Conservation (phyloP, 2,888 invertebrate genomes). For the Torymus auratus region DNA sequence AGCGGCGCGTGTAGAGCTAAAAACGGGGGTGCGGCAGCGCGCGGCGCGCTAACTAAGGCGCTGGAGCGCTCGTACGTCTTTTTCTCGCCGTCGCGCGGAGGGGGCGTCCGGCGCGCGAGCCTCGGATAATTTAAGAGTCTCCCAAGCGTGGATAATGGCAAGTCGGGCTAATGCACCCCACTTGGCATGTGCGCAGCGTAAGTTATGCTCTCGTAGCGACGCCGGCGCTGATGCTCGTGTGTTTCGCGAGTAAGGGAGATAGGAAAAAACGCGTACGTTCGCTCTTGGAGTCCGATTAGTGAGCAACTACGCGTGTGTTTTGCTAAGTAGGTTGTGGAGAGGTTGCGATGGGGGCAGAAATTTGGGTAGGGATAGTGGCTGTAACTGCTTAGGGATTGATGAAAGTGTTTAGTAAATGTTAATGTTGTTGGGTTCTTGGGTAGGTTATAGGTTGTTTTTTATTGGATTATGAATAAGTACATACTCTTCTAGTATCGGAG, state of each 20-base stretch:
- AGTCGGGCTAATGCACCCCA: slow-evolving; percentile 75
- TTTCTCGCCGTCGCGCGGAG: slow-evolving; percentile 71
- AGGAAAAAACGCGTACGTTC: not conserved
- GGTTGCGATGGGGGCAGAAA: too few species aligned
- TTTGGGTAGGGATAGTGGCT: too few species aligned
- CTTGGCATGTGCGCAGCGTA: slow-evolving; percentile 67
- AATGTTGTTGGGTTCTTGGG: too few species aligned
- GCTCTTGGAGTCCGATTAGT: slow-evolving; percentile 13
- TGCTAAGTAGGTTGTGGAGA: too few species aligned
- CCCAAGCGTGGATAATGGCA: slow-evolving; percentile 76
- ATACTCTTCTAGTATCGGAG: too few species aligned
- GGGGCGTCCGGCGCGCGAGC: slow-evolving; percentile 64
- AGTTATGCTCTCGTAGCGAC: too few species aligned
- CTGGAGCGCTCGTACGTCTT: slow-evolving; percentile 70
- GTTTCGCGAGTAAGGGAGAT: too few species aligned
- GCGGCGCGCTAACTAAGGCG: slow-evolving; percentile 55
- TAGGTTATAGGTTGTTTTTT: too few species aligned
- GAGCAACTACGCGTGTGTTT: not conserved
- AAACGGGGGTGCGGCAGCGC: not conserved
- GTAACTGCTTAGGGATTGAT: too few species aligned
- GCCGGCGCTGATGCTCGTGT: too few species aligned
- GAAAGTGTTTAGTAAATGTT: too few species aligned
- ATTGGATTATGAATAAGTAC: too few species aligned
- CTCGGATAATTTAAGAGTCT: slow-evolving; percentile 75
- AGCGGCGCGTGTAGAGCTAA: not conserved